Conservation (phyloP, 2,113 vertebrate species). For the Rhinolophus ferrumequinum region DNA sequence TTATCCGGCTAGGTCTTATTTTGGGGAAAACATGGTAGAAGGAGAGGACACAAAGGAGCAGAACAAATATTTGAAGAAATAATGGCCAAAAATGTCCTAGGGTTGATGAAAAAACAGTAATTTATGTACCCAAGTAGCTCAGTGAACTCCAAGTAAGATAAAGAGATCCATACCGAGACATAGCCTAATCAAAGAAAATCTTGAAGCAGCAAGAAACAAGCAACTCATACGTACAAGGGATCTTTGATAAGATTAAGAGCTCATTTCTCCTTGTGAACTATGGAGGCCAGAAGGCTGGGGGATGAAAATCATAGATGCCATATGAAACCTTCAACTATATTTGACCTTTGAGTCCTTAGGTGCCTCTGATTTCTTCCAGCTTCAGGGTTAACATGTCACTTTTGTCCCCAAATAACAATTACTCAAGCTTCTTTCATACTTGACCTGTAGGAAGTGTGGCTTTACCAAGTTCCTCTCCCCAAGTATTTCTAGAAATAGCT, state of each 20-base stretch:
- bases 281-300: neutral
- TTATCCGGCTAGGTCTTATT: too few relatives aligned
- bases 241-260: neutral
- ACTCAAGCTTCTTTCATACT: neutral
- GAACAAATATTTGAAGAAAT: neutral
- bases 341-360: neutral
- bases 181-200: neutral
- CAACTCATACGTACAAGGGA: neutral
- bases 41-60: neutral
- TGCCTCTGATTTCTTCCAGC: neutral
- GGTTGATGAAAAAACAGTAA: neutral
- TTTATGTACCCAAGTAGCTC: neutral
- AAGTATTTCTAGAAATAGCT: constrained; percentile 3
- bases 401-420: neutral
- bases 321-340: neutral
- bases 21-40: too few relatives aligned
- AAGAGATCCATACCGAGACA: neutral
- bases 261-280: neutral
- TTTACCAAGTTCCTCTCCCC: neutral
- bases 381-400: neutral
- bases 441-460: neutral
- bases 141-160: neutral
- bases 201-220: neutral
- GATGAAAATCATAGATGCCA: neutral
- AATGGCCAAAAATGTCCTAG: neutral